phyloP scores from a whole-genome alignment of 2,888 invertebrate species.

The Thelaira solivaga region DNA sequence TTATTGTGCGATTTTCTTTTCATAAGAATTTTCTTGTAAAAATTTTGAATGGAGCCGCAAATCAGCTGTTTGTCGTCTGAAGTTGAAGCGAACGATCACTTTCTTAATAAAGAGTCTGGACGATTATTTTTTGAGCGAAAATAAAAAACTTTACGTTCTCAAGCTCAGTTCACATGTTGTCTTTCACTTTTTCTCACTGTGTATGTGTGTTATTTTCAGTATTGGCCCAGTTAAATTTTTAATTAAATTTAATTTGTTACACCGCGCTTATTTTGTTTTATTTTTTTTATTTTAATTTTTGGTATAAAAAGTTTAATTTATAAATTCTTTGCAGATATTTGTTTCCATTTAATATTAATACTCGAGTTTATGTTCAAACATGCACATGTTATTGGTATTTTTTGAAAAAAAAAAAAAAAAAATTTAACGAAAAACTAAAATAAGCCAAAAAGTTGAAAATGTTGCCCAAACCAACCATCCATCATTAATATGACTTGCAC shows the following conservation, averaged over 20 bases:
- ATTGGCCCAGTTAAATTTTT: slow-evolving; percentile 42
- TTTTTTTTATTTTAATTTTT: not conserved
- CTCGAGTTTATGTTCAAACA: slow-evolving; percentile 7
- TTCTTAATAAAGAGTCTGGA: too few relatives aligned
- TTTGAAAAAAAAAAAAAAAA: slow-evolving; percentile 42
- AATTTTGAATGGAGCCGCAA: too few relatives aligned
- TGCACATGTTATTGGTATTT: slow-evolving; percentile 36
- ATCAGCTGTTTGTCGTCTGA: too few relatives aligned
- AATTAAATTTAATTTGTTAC: slow-evolving; percentile 25
- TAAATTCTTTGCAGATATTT: slow-evolving; percentile 67
- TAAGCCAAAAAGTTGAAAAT: slow-evolving; percentile 69
- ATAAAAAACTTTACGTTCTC: too few relatives aligned
- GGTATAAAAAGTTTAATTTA: slow-evolving; percentile 52
- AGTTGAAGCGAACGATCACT: too few relatives aligned
- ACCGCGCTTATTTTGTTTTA: not conserved
- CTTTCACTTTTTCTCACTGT: not conserved
- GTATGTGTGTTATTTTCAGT: not conserved
- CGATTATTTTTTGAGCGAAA: too few relatives aligned
- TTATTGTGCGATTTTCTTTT: too few relatives aligned
- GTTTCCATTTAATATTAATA: slow-evolving; percentile 55
- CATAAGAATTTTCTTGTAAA: too few relatives aligned
- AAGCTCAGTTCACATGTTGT: too few relatives aligned
- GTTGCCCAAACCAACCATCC: slow-evolving; percentile 32
- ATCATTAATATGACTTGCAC: slow-evolving; percentile 35
- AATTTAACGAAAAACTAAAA: slow-evolving; percentile 57